phyloP scores from a whole-genome alignment of 2,888 invertebrate species.

The Epinotia bilunana region DNA sequence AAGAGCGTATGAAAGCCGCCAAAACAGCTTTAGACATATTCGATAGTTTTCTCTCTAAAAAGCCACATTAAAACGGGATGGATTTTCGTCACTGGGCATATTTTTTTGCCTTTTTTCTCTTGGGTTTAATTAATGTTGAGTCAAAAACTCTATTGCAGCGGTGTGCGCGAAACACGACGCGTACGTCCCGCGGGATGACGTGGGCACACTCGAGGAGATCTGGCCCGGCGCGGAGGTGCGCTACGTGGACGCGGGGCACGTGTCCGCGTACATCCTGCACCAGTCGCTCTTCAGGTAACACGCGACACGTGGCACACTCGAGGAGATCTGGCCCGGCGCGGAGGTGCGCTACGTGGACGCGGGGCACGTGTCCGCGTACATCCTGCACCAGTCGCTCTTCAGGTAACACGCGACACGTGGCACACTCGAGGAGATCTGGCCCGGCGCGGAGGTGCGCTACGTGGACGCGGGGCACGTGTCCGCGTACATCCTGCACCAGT shows the following conservation, averaged over 20 bases:
- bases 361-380: constrained; percentile 95
- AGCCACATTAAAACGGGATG: too few relatives aligned
- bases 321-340: constrained; percentile 96
- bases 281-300: constrained; percentile 93
- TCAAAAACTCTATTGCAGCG: constrained; percentile 69
- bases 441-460: constrained; percentile 94
- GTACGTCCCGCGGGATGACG: constrained; percentile 94
- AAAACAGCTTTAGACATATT: too few relatives aligned
- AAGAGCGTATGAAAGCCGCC: too few relatives aligned
- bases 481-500: constrained; percentile 94
- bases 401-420: constrained; percentile 86
- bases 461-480: constrained; percentile 95
- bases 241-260: constrained; percentile 95
- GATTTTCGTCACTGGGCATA: too few relatives aligned
- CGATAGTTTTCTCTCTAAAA: too few relatives aligned
- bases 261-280: constrained; percentile 94
- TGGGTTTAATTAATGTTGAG: too few relatives aligned
- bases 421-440: constrained; percentile 95
- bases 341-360: constrained; percentile 94
- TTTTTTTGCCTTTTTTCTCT: too few relatives aligned
- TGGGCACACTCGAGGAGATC: constrained; percentile 92
- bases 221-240: constrained; percentile 97
- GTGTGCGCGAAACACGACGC: constrained; percentile 95
- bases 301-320: constrained; percentile 59
- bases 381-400: constrained; percentile 94